Base-by-base conservation (phyloP, 2,797 vertebrate genomes). In the Saguinus oedipus region DNA sequence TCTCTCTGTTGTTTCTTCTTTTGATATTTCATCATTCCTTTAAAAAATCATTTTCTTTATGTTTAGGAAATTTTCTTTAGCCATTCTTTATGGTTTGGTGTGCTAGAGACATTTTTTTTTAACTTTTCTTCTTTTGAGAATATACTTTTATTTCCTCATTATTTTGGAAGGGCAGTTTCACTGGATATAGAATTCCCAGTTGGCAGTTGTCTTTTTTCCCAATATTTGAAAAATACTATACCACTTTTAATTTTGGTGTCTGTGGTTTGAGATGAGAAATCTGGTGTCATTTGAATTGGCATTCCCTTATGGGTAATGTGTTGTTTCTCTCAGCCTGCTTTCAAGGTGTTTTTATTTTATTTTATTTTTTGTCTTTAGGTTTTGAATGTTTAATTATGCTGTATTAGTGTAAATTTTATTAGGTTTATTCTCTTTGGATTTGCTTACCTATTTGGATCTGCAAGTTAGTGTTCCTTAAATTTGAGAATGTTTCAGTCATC, bases 361-460 rank as follows among this genome's bases (percentile, higher is more conserved):
- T 59, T 59, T 12, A 26, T 59, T 50, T 36, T 92, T 88, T 46
- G 27, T 55, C 76, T 88, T 95, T 81, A 53, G 68, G 36, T 93
- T 95, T 97, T 83, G 33, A 95, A 70, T 48, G 26, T 79, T 94
- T 91, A 83, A 93, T 91, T 95, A 59, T 59, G 10, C 55, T 88
- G 15, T 89, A 33, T 88, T 9, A 64, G 30, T 79, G 48, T 90
- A 44, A 39, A 82, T 78, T 81, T 93, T 14, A 89, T 82, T 57
- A 74, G 24, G 27, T 86, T 81, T 92, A 30, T 88, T 5, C 13
- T 90, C 53, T 88, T 88, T 80, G 61, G 76, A 24, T 92, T 93
- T 90, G 53, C 39, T 94, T 9, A 70, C 1, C 46, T 80, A 90
- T 87, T 83, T 75, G 42, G 46, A 55, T 90, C n/a, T 80, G 19